Evolutionary conservation across 2,888 invertebrate genomes (phyloP).

Genomic region (Dryococelus australis): DNA sequence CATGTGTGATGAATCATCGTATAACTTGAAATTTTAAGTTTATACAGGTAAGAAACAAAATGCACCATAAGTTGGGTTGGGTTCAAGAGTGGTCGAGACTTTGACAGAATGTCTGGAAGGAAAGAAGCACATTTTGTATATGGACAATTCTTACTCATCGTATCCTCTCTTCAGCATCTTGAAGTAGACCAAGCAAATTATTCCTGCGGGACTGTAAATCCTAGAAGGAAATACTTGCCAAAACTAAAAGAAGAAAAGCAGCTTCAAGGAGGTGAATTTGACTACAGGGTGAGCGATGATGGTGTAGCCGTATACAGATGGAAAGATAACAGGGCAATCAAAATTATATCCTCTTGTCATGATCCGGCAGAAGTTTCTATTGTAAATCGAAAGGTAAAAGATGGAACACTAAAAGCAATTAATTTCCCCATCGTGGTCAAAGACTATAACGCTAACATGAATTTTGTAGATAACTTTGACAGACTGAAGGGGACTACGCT

Average conservation of each 20-base stretch:
- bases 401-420: background rate
- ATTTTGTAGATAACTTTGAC: background rate
- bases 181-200: background rate
- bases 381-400: background rate
- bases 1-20: background rate
- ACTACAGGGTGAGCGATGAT: background rate
- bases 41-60: no score
- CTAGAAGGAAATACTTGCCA: background rate
- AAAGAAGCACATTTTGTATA: background rate
- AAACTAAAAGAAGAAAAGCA: no score
- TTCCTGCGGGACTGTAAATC: background rate
- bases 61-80: background rate
- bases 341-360: background rate
- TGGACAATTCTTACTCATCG: background rate
- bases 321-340: conserved; percentile 20
- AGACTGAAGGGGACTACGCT: background rate
- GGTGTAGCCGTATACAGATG: conserved; percentile 12
- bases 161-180: conserved; percentile 6
- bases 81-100: background rate
- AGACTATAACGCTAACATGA: background rate
- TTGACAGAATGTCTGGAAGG: background rate
- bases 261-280: conserved; percentile 20
- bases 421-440: background rate
- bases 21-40: background rate
- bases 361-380: background rate